phyloP scores from a whole-genome alignment of 2,888 invertebrate genomes.

The Drosophila borealis region DNA sequence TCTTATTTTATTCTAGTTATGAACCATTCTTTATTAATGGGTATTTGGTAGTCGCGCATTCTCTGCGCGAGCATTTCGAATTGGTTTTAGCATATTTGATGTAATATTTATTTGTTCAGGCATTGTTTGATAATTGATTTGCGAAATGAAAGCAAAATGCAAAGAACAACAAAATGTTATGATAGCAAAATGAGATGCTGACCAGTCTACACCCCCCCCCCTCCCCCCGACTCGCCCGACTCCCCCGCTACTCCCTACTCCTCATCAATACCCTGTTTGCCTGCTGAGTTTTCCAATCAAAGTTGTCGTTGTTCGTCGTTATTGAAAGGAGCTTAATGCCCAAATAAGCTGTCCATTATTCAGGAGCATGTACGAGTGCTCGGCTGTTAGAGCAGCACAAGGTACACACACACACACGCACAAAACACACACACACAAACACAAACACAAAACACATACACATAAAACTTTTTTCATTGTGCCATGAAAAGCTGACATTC shows the following conservation, averaged over 20 bases:
- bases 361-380: slow-evolving; percentile 65
- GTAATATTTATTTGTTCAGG: slow-evolving; percentile 45
- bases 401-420: slow-evolving; percentile 14
- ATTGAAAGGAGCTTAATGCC: slow-evolving; percentile 78
- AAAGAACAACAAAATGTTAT: slow-evolving; percentile 54
- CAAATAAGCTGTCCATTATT: slow-evolving; percentile 79
- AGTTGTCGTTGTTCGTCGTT: slow-evolving; percentile 73
- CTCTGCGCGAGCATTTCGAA: background rate
- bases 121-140: slow-evolving; percentile 64
- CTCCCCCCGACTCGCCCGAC: too few relatives aligned
- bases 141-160: slow-evolving; percentile 37
- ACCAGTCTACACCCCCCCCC: slow-evolving; percentile 26
- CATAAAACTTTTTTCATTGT: slow-evolving; percentile 43
- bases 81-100: slow-evolving; percentile 32
- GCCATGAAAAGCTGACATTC: slow-evolving; percentile 51
- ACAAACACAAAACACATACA: background rate
- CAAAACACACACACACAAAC: background rate
- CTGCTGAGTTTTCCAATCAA: slow-evolving; percentile 73
- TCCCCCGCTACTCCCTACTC: background rate
- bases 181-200: slow-evolving; percentile 63
- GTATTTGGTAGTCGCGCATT: background rate
- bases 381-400: slow-evolving; percentile 8
- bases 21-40: background rate
- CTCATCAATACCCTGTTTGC: background rate
- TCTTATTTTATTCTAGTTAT: background rate